phyloP scores from a whole-genome alignment of 2,888 invertebrate genomes.

The Sycophila texana region DNA sequence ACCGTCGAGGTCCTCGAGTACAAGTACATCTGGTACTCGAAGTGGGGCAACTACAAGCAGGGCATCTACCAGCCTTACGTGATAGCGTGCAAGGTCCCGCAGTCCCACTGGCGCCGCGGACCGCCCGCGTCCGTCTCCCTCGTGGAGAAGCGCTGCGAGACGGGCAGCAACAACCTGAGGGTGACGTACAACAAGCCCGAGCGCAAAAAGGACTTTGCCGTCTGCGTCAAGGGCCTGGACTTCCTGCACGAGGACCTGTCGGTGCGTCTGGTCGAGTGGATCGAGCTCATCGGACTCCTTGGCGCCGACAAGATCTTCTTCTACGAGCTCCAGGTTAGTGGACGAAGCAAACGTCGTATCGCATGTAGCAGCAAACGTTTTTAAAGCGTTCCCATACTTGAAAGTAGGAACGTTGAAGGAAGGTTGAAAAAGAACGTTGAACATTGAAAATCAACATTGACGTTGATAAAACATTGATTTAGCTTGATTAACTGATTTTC shows the following conservation, averaged over 20 bases:
- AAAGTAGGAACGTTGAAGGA: too few species aligned
- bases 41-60: slow-evolving; percentile 96
- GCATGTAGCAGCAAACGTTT: too few species aligned
- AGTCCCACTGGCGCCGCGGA: slow-evolving; percentile 81
- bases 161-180: slow-evolving; percentile 88
- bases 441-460: too few species aligned
- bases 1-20: slow-evolving; percentile 90
- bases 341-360: too few species aligned
- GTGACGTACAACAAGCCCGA: slow-evolving; percentile 88
- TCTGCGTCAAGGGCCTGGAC: slow-evolving; percentile 95
- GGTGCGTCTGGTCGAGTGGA: slow-evolving; percentile 94
- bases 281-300: slow-evolving; percentile 89
- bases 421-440: too few species aligned
- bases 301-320: slow-evolving; percentile 95
- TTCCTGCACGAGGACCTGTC: slow-evolving; percentile 94
- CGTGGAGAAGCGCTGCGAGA: slow-evolving; percentile 90
- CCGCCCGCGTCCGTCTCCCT: slow-evolving; percentile 90
- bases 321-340: slow-evolving; percentile 79
- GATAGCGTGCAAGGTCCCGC: slow-evolving; percentile 91
- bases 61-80: slow-evolving; percentile 94
- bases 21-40: slow-evolving; percentile 95
- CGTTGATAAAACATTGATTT: too few species aligned
- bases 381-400: too few species aligned
- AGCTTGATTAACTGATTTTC: too few species aligned
- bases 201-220: slow-evolving; percentile 90